phyloP scores from a whole-genome alignment of 2,888 invertebrate genomes.

The Drosophila mercatorum region DNA sequence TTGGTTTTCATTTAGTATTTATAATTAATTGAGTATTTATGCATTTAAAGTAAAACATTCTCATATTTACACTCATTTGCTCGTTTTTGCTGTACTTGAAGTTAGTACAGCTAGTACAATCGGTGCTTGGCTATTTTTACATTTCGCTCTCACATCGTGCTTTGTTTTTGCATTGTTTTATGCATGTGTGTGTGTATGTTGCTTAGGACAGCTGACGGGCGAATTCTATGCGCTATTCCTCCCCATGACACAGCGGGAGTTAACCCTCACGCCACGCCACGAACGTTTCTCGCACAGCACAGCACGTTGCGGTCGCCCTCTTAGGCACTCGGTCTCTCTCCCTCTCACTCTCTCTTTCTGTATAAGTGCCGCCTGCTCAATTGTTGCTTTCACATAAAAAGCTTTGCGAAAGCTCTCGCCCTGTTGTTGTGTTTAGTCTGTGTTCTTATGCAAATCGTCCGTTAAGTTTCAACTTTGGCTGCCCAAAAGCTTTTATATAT shows the following conservation, averaged over 20 bases:
- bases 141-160: conserved; percentile 16
- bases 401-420: conserved; percentile 44
- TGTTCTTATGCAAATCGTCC: conserved; percentile 25
- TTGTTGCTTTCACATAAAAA: conserved; percentile 32
- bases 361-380: background rate
- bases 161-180: conserved; percentile 22
- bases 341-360: background rate
- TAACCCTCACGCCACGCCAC: conserved; percentile 33
- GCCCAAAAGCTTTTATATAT: background rate
- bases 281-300: conserved; percentile 30
- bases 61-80: background rate
- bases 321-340: background rate
- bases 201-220: conserved; percentile 46
- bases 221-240: conserved; percentile 29
- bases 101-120: conserved; percentile 1
- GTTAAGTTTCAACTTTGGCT: conserved; percentile 3
- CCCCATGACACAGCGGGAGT: conserved; percentile 23
- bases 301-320: conserved; percentile 9
- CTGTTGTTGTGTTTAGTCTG: conserved; percentile 1
- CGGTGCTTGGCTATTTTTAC: conserved; percentile 27
- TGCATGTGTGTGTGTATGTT: background rate
- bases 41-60: background rate
- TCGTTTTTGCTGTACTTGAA: conserved; percentile 3
- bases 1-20: background rate
- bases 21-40: background rate